Evolutionary conservation across 2,888 invertebrate genomes (phyloP), one percentile per base, ranked within the genome.

Genomic region (Hipparchia sbordonii): DNA sequence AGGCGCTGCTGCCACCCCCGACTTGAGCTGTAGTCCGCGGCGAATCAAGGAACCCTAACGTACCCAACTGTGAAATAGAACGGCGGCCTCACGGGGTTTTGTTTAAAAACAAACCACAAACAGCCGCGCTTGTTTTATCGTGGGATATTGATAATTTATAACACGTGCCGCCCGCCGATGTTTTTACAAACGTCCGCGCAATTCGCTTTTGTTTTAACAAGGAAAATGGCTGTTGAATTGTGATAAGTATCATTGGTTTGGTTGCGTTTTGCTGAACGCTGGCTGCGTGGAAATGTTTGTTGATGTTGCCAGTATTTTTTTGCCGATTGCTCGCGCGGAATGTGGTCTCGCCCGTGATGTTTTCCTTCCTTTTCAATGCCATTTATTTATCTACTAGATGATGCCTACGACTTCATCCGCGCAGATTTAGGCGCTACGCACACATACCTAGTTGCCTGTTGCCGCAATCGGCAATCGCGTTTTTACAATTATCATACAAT

Each of bases 141-240:
- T 89, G 93, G 93, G 93, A 93, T 91, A 89, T 88, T 92, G 93
- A 89, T 93, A 89, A 93, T 92, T 89, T 88, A 82, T 76, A 80
- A 83, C 92, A 91, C 89, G 89, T 89, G 90, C 81, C 81, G 74
- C 73, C 77, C 75, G 75, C 71, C 71, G 69, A 33, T 79, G 77
- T 82, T 81, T 81, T 80, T 82, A 80, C 75, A 78, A 80, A 77
- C 83, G 82, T 81, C 77, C 80, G 84, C 85, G 84, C 65, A 75
- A 83, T 82, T 82, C 86, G 77, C 76, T 81, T 82, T 85, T 84
- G 81, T 82, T 82, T 83, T 79, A 79, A 79, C 81, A 82, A 84
- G 77, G 79, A 81, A 83, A 81, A 81, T 82, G 69, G 60, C 71
- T 71, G 68, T 62, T 66, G 66, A 66, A 84, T 81, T 83, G 72